Base-by-base conservation (phyloP, 1,140 invertebrate species). In the Caenorhabditis latens region DNA sequence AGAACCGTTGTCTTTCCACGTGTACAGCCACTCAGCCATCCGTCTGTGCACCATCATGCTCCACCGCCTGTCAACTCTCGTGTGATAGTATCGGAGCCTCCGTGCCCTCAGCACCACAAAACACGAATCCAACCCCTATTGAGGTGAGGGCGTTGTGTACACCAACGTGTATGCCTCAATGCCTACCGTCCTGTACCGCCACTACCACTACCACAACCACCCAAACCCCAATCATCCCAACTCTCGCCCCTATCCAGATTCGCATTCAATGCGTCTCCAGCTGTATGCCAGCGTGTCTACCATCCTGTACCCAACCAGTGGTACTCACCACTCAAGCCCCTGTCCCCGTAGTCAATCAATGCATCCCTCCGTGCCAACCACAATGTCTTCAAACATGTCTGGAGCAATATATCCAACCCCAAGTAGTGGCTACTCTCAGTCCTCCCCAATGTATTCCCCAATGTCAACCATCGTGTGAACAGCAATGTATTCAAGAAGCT, bases 201-300 rank as follows among this genome's bases (percentile, higher is more conserved):
- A 61, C 84, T 53, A 84, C 83, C 58, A 84, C 83, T n/a, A 84
- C 84, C 24, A 67, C 84, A 46, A 50, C 84, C 14, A 84, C 84
- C 32, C 71, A 24, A 32, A 61, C 58, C 58, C 43, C 40, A 53
- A 24, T 48, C 21, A 84, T 84, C 43, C 82, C 43, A 58, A 58
- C 82, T 42, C 19, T 63, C 7, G 58, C 82, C 55, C 82, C 53
- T n/a, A n/a, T 65, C 19, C 84, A 55, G n/a, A 65, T 53, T 16
- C 13, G 8, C 6, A 53, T 53, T 53, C 48, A 85, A 46, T 84
- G 84, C 42, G 61, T 46, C 13, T 40, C 84, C 48, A 24, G 46
- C 40, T 85, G 84, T 79, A 85, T 85, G 63, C 84, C 84, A 53
- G 63, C 67, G 24, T 85, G 84, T 57, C 84, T 53, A 24, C 84